phyloP scores from a whole-genome alignment of 2,888 invertebrate genomes.

The Adelognathus sp. region DNA sequence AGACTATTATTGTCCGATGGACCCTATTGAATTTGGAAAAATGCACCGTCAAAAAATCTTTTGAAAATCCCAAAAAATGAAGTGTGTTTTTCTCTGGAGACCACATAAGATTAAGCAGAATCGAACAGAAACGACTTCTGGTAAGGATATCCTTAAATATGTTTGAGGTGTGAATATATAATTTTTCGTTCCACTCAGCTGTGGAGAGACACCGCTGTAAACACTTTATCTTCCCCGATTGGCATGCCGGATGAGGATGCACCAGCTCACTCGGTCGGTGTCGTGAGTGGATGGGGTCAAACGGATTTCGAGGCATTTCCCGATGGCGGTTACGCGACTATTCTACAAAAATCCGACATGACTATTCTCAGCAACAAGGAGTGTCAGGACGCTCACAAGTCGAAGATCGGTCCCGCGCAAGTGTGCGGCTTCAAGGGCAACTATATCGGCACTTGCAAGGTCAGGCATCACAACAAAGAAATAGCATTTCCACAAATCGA shows the following conservation, averaged over 20 bases:
- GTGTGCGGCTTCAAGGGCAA: slow-evolving; percentile 36
- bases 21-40: too few species aligned
- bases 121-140: too few species aligned
- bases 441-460: slow-evolving; percentile 40
- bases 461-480: background rate
- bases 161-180: too few species aligned
- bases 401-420: slow-evolving; percentile 13
- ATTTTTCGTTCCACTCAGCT: slow-evolving; percentile 52
- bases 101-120: too few species aligned
- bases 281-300: slow-evolving; percentile 50
- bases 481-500: background rate
- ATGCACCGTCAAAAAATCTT: too few species aligned
- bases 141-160: too few species aligned
- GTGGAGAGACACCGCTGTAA: slow-evolving; percentile 19
- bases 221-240: slow-evolving; percentile 54
- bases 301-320: slow-evolving; percentile 41
- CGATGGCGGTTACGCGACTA: slow-evolving; percentile 11
- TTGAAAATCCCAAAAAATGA: too few species aligned
- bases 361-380: background rate
- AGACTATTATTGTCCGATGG: too few species aligned
- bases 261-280: background rate
- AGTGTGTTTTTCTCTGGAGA: too few species aligned
- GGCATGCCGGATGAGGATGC: slow-evolving; percentile 26
- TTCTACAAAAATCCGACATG: slow-evolving; percentile 51
- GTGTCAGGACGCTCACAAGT: slow-evolving; percentile 36